Evolutionary conservation across 2,113 vertebrate genomes (phyloP), one percentile per base, ranked within the genome.

Genomic region (Paralichthys olivaceus): DNA sequence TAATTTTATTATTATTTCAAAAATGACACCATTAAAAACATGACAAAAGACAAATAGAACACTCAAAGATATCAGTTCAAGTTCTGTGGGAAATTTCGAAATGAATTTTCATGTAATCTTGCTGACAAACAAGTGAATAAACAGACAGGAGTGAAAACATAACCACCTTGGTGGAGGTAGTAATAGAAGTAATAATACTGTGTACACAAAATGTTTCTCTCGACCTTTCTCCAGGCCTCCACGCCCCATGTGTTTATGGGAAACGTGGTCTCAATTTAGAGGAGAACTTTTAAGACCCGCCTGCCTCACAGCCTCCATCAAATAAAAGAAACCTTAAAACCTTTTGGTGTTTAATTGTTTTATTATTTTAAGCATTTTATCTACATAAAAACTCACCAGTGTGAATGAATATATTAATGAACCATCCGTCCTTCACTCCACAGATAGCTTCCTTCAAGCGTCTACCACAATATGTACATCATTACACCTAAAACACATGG

Each of bases 401-500:
- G 49, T 83, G 79, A 80, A 83, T 82, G 64, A 83, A 83, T 82
- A 88, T 86, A 89, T 89, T 76, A 91, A 87, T 77, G 79, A 85
- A 37, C 66, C 57, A 69, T 69, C 83, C 43, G 43, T 63, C 40
- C 54, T 72, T 68, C 49, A 25, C 45, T 55, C 57, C 37, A 64
- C 55, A 17, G 45, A 49, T 2, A 70, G 57, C 68, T 79, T 64
- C 84, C 79, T 83, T 84, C 70, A 63, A 82, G 69, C 69, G 72
- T 79, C 77, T 73, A 88, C 80, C 69, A 77, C 79, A 75, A 70
- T 76, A 87, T 85, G 66, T 84, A 88, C 82, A 59, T 82, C 65
- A 58, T 84, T 72, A 86, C 79, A 90, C 14, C 51, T 58, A 61
- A 77, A 80, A 72, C 51, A 84, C 61, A 74, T 64, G 76, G 40